Percentiles rank a stretch among this genome's conserved stretches.
These are phyloP conservation scores for Lucinisca nassula DNA, from an alignment of 2,888 invertebrate genomes.

Conservation along the genomic window DNA sequence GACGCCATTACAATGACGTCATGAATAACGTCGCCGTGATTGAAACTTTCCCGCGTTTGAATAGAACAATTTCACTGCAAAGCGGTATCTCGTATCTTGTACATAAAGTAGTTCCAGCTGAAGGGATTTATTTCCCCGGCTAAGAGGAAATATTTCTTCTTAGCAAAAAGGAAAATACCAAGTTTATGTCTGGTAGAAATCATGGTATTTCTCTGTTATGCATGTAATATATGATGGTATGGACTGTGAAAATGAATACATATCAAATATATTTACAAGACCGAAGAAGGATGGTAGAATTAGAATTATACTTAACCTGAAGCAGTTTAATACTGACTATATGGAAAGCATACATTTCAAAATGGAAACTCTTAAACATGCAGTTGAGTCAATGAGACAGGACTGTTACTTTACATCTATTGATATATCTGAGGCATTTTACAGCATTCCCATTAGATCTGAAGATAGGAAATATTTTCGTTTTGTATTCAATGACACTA, in stretches of 20 bases:
- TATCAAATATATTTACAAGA: not conserved
- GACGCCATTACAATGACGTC: too few relatives aligned
- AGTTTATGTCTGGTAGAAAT: too few relatives aligned
- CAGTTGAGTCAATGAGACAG: constrained; percentile 13
- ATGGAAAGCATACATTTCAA: constrained; percentile 34
- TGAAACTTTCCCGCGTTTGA: too few relatives aligned
- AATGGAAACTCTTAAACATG: constrained; percentile 35
- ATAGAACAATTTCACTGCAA: too few relatives aligned
- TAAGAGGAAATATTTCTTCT: too few relatives aligned
- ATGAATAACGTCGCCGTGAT: too few relatives aligned
- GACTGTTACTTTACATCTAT: constrained; percentile 41
- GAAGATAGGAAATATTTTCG: constrained; percentile 31
- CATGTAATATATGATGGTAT: too few relatives aligned
- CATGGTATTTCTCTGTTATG: too few relatives aligned
- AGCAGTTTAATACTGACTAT: constrained; percentile 11
- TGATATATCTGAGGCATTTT: constrained; percentile 32
- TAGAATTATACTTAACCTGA: not conserved
- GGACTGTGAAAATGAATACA: not conserved
- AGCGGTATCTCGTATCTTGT: too few relatives aligned
- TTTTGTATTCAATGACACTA: constrained; percentile 19
- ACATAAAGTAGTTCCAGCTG: too few relatives aligned
- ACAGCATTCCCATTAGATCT: constrained; percentile 8
- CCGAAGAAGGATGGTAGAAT: not conserved
- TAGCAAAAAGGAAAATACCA: too few relatives aligned
- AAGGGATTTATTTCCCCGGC: too few relatives aligned